Percentiles rank a stretch among this genome's conserved stretches.
Evolutionary conservation across 2,113 vertebrate species (phyloP).

Genomic region (Hemiscyllium ocellatum): DNA sequence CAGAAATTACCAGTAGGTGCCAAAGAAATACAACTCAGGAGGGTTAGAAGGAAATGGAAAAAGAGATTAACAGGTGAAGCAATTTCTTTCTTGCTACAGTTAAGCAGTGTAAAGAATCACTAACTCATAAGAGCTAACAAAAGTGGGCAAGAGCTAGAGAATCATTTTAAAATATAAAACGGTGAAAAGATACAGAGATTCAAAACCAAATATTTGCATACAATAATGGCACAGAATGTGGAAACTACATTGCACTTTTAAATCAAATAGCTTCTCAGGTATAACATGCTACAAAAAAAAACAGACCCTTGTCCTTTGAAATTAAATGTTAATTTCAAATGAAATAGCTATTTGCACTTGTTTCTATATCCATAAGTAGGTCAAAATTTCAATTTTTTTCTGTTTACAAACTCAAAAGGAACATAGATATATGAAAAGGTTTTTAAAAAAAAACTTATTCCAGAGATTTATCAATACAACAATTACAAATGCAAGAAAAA

Average conservation of each 20-base stretch:
- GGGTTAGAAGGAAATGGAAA: background rate
- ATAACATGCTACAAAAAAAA: background rate
- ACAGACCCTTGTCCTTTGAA: background rate
- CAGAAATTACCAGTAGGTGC: background rate
- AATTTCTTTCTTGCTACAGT: background rate
- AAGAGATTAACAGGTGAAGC: background rate
- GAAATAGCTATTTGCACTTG: background rate
- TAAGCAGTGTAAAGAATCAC: background rate
- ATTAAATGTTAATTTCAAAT: background rate
- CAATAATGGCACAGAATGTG: background rate
- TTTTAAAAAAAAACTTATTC: background rate
- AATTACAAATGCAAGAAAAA: background rate
- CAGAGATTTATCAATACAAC: background rate
- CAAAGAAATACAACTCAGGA: background rate
- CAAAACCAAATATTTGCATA: background rate
- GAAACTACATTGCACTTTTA: background rate
- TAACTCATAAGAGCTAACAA: background rate
- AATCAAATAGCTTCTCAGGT: background rate
- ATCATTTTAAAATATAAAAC: background rate
- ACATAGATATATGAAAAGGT: background rate
- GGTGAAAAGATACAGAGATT: background rate
- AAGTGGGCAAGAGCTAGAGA: background rate
- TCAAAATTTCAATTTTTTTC: background rate
- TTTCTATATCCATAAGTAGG: background rate
- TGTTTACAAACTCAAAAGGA: background rate